Conservation (phyloP, 2,797 vertebrate genomes). For the Acanthornis magna region DNA sequence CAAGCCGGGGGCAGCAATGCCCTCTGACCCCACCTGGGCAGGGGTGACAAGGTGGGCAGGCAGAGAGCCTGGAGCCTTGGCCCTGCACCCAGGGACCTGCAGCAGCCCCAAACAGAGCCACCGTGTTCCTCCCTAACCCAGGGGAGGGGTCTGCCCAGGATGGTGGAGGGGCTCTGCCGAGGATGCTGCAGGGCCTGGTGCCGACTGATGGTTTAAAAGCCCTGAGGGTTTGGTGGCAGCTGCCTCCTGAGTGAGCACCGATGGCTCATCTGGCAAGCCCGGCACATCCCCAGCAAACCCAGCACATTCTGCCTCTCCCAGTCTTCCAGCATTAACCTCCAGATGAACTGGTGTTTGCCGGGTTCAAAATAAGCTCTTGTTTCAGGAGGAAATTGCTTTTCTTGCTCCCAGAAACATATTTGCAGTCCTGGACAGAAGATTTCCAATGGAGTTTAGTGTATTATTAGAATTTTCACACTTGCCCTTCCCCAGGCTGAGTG, state of each 20-base stretch:
- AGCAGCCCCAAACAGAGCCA: fast-evolving
- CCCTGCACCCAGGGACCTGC: background rate
- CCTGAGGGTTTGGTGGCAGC: background rate
- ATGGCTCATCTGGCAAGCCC: fast-evolving
- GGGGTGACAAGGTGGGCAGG: background rate
- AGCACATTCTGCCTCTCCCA: background rate
- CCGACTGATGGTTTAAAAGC: background rate
- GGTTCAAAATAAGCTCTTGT: background rate
- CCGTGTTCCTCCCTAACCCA: fast-evolving
- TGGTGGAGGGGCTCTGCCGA: background rate
- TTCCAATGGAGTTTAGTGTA: background rate
- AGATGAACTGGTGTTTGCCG: background rate
- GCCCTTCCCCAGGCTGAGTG: background rate
- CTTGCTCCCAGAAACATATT: background rate
- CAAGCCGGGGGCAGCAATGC: background rate
- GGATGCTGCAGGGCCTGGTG: background rate
- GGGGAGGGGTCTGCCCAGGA: background rate
- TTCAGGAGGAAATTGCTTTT: conserved; percentile 13
- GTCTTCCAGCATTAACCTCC: background rate
- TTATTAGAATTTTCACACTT: background rate
- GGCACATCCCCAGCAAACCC: fast-evolving
- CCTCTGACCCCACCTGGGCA: background rate
- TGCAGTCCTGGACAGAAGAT: background rate
- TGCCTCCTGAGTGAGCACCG: background rate
- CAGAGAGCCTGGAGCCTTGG: background rate